Percentiles rank a stretch among this genome's conserved stretches.
Evolutionary conservation across 1,140 invertebrate genomes (phyloP).

Genomic region (Cotesia typhae): DNA sequence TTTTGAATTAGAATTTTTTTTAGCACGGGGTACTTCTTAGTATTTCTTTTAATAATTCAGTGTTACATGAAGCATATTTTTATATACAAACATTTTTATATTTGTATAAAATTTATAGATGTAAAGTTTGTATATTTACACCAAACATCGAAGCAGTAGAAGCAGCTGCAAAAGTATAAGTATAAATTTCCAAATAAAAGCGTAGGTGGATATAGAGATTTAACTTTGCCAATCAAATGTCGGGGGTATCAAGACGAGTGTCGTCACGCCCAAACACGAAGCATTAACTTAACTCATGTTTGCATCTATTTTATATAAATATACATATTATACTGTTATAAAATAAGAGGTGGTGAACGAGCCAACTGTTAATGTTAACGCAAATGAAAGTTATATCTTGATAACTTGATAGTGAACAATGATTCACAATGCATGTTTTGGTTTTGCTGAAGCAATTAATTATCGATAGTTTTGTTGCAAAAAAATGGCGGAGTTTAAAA

Average conservation of each 20-base stretch:
- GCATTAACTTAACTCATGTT: background rate
- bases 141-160: background rate
- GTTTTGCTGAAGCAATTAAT: background rate
- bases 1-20: no score
- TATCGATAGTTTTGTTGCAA: background rate
- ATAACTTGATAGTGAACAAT: background rate
- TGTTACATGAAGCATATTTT: no score
- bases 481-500: background rate
- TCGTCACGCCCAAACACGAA: background rate
- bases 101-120: no score
- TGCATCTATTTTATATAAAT: no score
- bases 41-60: no score
- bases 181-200: background rate
- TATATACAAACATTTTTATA: no score
- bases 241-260: background rate
- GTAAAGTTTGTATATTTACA: background rate
- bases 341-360: background rate
- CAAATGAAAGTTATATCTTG: background rate
- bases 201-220: constrained; percentile 13
- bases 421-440: background rate
- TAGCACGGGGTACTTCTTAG: no score
- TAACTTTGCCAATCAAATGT: constrained; percentile 7
- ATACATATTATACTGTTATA: no score
- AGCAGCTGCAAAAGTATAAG: background rate
- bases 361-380: background rate